A percentile compares a stretch with the other conserved stretches of the same genome.
phyloP scores from a whole-genome alignment of 2,888 invertebrate species.

The Troides oblongomaculatus region DNA sequence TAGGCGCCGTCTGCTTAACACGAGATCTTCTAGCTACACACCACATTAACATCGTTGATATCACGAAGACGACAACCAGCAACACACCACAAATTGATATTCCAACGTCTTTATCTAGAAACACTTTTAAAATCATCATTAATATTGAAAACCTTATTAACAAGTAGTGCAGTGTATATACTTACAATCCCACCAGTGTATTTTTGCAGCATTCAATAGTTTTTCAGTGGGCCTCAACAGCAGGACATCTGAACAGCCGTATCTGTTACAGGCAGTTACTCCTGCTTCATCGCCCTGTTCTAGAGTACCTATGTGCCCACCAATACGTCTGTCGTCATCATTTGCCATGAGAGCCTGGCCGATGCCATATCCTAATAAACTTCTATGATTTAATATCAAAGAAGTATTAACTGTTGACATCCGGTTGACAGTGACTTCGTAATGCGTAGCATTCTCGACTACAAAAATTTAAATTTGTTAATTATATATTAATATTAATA shows the following conservation, averaged over 20 bases:
- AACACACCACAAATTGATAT: constrained; percentile 67
- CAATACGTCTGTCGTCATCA: constrained; percentile 49
- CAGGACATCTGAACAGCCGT: constrained; percentile 65
- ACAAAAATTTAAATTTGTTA: constrained; percentile 28
- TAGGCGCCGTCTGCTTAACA: constrained; percentile 55
- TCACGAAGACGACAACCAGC: constrained; percentile 58
- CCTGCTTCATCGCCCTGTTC: constrained; percentile 66
- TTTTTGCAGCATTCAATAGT: constrained; percentile 56
- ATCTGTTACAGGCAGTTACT: constrained; percentile 68
- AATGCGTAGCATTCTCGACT: constrained; percentile 75
- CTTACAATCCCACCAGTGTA: constrained; percentile 72
- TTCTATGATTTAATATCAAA: constrained; percentile 58
- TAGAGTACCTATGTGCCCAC: constrained; percentile 57
- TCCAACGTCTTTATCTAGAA: constrained; percentile 66
- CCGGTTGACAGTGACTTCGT: constrained; percentile 71
- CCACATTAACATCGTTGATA: constrained; percentile 56
- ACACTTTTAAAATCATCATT: constrained; percentile 49
- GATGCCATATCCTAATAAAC: constrained; percentile 64
- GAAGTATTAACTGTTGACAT: constrained; percentile 69
- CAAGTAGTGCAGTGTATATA: constrained; percentile 21
- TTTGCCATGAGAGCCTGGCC: constrained; percentile 58
- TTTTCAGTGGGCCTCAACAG: constrained; percentile 64
- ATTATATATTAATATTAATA: no score
- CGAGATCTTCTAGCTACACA: constrained; percentile 56
- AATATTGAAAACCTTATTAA: background rate